Evolutionary conservation across 2,113 vertebrate genomes (phyloP).

Genomic region (Pteronura brasiliensis): DNA sequence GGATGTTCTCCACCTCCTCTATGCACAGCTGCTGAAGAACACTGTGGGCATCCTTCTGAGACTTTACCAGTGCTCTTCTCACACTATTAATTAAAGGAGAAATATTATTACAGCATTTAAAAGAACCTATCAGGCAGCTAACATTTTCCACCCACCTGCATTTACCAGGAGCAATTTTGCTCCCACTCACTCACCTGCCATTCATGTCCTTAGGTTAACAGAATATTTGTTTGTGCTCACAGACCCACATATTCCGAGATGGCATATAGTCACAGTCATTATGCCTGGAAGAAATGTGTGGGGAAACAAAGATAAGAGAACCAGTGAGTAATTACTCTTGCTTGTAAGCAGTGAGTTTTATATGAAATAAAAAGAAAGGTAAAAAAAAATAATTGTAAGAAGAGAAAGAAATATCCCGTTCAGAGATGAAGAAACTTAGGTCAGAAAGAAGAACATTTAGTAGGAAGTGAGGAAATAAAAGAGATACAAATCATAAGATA

Average conservation of each 20-base stretch:
- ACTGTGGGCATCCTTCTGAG: not conserved
- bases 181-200: conserved; percentile 47
- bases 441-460: not conserved
- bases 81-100: conserved; percentile 59
- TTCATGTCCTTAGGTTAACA: not conserved
- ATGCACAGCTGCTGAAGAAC: not conserved
- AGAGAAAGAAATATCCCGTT: not conserved
- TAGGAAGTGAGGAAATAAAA: not conserved
- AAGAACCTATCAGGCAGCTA: conserved; percentile 40
- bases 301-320: not conserved
- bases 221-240: conserved; percentile 20
- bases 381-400: not conserved
- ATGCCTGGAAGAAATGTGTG: conserved; percentile 5
- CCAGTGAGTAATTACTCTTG: conserved; percentile 8
- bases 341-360: not conserved
- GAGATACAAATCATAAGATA: not conserved
- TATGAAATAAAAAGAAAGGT: not conserved
- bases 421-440: not conserved
- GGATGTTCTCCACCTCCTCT: not conserved
- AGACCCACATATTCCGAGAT: not conserved
- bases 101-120: conserved; percentile 63
- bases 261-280: not conserved
- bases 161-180: conserved; percentile 48
- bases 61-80: conserved; percentile 11
- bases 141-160: conserved; percentile 33